A percentile compares a stretch with the other conserved stretches of the same genome.
Evolutionary conservation across 2,113 vertebrate genomes (phyloP).

Genomic region (Ceyx cyanopectus): DNA sequence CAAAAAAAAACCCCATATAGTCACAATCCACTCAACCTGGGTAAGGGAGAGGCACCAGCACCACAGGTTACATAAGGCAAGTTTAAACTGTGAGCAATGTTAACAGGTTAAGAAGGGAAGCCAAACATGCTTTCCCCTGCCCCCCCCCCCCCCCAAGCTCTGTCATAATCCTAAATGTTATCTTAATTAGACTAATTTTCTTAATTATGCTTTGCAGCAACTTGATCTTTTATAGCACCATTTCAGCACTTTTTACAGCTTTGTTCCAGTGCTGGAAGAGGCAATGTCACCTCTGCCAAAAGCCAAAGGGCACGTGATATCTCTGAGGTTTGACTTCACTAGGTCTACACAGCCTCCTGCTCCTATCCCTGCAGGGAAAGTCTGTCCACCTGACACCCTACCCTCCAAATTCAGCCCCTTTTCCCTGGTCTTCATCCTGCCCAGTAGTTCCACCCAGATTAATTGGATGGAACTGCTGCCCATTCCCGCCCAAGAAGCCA

Average conservation of each 20-base stretch:
- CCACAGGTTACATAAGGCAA: not conserved
- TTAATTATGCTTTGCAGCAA: conserved; percentile 44
- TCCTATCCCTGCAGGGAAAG: not conserved
- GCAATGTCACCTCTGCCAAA: not conserved
- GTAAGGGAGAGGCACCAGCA: not conserved
- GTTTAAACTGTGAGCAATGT: not conserved
- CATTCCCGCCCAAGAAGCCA: not conserved
- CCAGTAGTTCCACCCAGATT: not conserved
- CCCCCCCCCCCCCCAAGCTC: not conserved
- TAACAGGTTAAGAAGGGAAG: conserved; percentile 21
- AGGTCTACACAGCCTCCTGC: not conserved
- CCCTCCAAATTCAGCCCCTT: not conserved
- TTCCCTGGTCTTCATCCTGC: not conserved
- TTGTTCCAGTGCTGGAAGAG: not conserved
- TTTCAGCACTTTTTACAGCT: not conserved
- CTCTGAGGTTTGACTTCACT: not conserved
- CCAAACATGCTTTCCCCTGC: not conserved
- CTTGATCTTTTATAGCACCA: not conserved
- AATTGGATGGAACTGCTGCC: not conserved
- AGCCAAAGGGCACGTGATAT: not conserved
- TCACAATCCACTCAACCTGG: not conserved
- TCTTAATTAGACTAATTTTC: conserved; percentile 54
- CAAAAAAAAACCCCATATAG: fast-evolving
- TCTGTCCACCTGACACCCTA: not conserved
- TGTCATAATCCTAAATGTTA: conserved; percentile 54